Conservation (phyloP, 2,888 invertebrate genomes). For the Amblyjoppa fuscipennis region DNA sequence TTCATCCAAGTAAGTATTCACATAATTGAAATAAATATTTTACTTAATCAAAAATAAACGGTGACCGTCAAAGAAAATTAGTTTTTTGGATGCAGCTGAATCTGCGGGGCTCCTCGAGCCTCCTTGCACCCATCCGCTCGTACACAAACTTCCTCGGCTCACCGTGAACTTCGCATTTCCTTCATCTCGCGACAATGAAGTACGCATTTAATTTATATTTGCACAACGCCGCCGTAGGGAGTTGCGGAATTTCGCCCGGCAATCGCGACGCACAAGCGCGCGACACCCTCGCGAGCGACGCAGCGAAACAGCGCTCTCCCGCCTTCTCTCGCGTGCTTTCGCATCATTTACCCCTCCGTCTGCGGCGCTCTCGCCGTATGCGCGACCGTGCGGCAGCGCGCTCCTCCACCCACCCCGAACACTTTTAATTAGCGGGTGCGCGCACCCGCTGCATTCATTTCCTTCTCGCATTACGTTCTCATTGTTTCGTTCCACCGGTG, state of each 20-base stretch:
- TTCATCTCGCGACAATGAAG: background rate
- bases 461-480: slow-evolving; percentile 57
- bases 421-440: slow-evolving; percentile 63
- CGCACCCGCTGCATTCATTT: slow-evolving; percentile 51
- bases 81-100: background rate
- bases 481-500: slow-evolving; percentile 56
- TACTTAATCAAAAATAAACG: too few species aligned
- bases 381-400: too few species aligned
- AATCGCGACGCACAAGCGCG: background rate
- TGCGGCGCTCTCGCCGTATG: background rate
- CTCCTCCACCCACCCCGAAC: slow-evolving; percentile 16
- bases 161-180: background rate
- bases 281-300: background rate
- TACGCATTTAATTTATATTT: slow-evolving; percentile 13
- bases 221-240: background rate
- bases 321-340: slow-evolving; percentile 45
- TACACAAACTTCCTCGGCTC: background rate
- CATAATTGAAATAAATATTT: too few species aligned
- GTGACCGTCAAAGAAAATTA: too few species aligned
- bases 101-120: background rate
- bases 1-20: too few species aligned
- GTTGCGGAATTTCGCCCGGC: background rate
- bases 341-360: slow-evolving; percentile 28
- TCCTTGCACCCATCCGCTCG: background rate
- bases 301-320: slow-evolving; percentile 26